Evolutionary conservation across 2,888 invertebrate species (phyloP).

Genomic region (Drosophila pegasa): DNA sequence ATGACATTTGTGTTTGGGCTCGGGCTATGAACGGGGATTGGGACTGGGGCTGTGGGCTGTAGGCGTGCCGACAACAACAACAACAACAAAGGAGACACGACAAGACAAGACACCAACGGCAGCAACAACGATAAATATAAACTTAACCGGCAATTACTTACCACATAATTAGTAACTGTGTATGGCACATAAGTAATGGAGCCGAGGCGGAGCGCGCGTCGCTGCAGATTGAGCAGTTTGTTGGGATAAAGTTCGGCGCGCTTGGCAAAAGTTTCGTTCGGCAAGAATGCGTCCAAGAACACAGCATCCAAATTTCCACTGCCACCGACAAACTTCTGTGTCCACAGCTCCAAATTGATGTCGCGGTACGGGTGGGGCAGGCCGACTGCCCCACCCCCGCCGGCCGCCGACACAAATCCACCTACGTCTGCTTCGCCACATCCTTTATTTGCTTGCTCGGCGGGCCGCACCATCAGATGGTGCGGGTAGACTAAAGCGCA

Average conservation of each 20-base stretch:
- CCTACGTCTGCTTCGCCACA: conserved; percentile 2
- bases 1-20: conserved; percentile 59
- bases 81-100: too few relatives aligned
- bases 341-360: conserved; percentile 83
- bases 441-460: conserved; percentile 26
- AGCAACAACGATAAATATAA: conserved; percentile 75
- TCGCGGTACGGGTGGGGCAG: conserved; percentile 58
- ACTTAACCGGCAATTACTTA: conserved; percentile 82
- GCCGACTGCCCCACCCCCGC: conserved; percentile 22
- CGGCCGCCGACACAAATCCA: conserved; percentile 9
- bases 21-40: background rate
- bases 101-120: conserved; percentile 25
- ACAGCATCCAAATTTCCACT: conserved; percentile 82
- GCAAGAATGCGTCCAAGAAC: conserved; percentile 80
- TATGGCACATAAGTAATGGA: conserved; percentile 84
- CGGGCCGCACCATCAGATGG: conserved; percentile 82
- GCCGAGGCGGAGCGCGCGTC: conserved; percentile 80
- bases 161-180: conserved; percentile 83
- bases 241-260: conserved; percentile 83
- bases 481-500: conserved; percentile 82
- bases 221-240: conserved; percentile 82
- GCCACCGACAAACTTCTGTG: conserved; percentile 83
- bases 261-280: conserved; percentile 79
- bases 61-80: conserved; percentile 52
- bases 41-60: conserved; percentile 1